Evolutionary conservation across 1,140 invertebrate species (phyloP), one percentile per base, ranked within the genome.

Genomic region (Marisa cornuarietis): DNA sequence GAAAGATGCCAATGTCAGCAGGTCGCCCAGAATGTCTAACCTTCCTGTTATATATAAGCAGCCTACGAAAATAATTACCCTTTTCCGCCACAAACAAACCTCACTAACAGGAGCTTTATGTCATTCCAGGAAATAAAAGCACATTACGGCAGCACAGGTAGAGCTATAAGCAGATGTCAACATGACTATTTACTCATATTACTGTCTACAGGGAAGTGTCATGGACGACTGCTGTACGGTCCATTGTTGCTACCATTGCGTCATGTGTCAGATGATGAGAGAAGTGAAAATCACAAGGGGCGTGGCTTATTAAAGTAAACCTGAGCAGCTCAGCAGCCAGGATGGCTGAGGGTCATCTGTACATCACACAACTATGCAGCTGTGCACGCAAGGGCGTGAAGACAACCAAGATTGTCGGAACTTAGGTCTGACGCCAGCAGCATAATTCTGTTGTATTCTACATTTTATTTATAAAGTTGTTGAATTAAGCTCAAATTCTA

Each of bases 141-240:
- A 20, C n/a, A n/a, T 63, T n/a, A 63, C 3, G 62, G 6, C 31
- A 42, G 31, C 0, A 42, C 31, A 42, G 1, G 2, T 6, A 0
- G 0, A 42, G 31, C 31, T 42, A 6, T 42, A 42, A 42, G 31
- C 31, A 42, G 31, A 6, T 42, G 31, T 42, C n/a, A n/a, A 63
- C n/a, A 2, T 63, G n/a, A 18, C 18, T 18, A 7, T 63, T 20
- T n/a, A 20, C 18, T 63, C 3, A 16, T 10, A 20, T n/a, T n/a
- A n/a, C 68, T 76, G 62, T 65, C n/a, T 76, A 11, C 74, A 81
- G 79, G 79, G 79, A 31, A 69, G 74, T 20, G 68, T 81, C 11
- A 71, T 81, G 74, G 79, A 81, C 24, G 79, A 81, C 51, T 81
- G 79, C 66, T 77, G 74, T 68, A 51, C 51, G 31, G 16, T n/a